Evolutionary conservation across 2,113 vertebrate species (phyloP), one percentile per base, ranked within the genome.

Genomic region (Conger conger): DNA sequence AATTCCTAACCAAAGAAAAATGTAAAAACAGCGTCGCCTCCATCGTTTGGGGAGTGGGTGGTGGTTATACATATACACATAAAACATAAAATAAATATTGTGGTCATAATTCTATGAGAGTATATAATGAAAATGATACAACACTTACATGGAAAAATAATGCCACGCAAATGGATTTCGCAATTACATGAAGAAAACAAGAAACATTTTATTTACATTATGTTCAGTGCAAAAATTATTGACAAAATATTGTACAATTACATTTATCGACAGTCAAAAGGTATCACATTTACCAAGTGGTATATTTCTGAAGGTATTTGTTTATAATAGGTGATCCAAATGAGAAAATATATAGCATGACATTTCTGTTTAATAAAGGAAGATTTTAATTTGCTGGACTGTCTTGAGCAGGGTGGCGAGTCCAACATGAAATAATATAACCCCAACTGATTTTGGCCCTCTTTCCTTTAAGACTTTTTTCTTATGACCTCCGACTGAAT

Each of bases 171-270:
- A 76, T 73, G 27, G 84, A 87, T 86, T 35, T 57, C 3, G 84
- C 42, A 57, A 60, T 81, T 57, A 54, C 82, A 80, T 78, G 84
- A 88, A 94, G 94, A 93, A 95, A 96, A 95, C 92, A 88, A 93
- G 94, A 97, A 97, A 97, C 94, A 89, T 96, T 99, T 98, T 98
- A 99, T 99, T 98, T 98, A 98, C 97, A 98, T 88, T 91, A 92
- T 88, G 92, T 94, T 96, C 96, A 96, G 96, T 96, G 96, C 96
- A 96, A 96, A 93, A 92, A 92, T 91, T 94, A 92, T 93, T 92
- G 92, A 92, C 91, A 94, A 93, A 93, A 93, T 94, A 94, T 89
- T 82, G 82, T 91, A 94, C 90, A 92, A 88, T 88, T 87, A 87
- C 87, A 88, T 92, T 88, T 90, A 90, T 86, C 78, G 82, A 85